Percentiles rank a stretch among this genome's conserved stretches.
Evolutionary conservation across 2,797 vertebrate genomes (phyloP).

Genomic region (Acanthurus lineatus): DNA sequence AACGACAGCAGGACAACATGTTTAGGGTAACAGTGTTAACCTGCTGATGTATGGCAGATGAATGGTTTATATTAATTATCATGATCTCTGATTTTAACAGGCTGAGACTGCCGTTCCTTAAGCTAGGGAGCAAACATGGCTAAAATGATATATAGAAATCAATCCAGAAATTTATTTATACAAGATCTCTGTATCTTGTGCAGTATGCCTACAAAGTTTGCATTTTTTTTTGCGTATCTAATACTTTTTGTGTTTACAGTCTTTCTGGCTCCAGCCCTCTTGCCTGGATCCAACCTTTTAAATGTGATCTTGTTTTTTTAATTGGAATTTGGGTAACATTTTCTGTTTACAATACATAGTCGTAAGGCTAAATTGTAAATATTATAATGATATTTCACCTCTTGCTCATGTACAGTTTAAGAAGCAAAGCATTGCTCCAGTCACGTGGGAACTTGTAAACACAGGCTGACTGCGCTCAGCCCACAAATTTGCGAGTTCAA

Average conservation of each 20-base stretch:
- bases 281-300: background rate
- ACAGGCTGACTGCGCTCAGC: constrained; percentile 52
- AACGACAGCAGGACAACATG: background rate
- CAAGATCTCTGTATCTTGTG: background rate
- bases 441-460: constrained; percentile 66
- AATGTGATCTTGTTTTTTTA: constrained; percentile 11
- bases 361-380: background rate
- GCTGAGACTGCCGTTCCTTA: too few relatives aligned
- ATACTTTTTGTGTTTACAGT: constrained; percentile 3
- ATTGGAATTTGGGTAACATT: constrained; percentile 17
- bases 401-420: constrained; percentile 19
- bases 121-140: too few relatives aligned
- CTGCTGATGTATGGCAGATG: background rate
- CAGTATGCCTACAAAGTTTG: background rate
- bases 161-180: too few relatives aligned
- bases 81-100: too few relatives aligned
- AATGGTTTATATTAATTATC: background rate
- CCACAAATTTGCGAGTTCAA: constrained; percentile 66
- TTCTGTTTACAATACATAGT: background rate
- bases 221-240: background rate
- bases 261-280: constrained; percentile 1
- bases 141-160: too few relatives aligned
- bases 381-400: constrained; percentile 14
- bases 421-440: constrained; percentile 21
- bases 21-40: background rate